Conservation (phyloP, 2,888 invertebrate genomes). For the Aleiodes alternator region DNA sequence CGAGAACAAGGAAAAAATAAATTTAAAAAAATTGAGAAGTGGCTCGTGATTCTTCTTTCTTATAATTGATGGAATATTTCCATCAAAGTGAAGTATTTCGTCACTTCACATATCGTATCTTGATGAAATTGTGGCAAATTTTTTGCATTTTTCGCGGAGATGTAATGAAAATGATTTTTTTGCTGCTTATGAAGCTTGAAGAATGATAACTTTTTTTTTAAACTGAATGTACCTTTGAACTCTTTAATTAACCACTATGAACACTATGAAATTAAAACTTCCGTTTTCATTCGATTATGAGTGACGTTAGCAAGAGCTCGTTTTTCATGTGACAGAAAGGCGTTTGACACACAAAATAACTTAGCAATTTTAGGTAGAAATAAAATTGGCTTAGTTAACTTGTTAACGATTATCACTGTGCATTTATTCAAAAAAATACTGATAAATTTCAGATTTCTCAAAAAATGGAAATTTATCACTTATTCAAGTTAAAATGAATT, state of each 20-base stretch:
- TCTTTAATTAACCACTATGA: background rate
- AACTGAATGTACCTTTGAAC: background rate
- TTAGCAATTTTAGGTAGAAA: no score
- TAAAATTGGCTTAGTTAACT: no score
- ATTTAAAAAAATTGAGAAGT: background rate
- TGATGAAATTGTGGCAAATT: background rate
- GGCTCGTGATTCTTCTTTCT: background rate
- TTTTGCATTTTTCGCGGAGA: no score
- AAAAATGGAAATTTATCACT: conserved; percentile 11
- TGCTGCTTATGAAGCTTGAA: no score
- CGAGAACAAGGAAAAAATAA: background rate
- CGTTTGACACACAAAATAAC: background rate
- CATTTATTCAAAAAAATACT: no score
- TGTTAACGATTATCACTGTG: no score
- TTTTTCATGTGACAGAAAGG: background rate
- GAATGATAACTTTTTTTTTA: background rate
- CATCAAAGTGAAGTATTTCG: no score
- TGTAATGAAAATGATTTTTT: conserved; percentile 6
- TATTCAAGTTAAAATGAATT: background rate
- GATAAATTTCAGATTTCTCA: background rate
- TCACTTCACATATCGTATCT: background rate
- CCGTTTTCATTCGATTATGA: conserved; percentile 16
- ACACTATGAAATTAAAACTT: conserved; percentile 16
- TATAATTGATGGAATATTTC: background rate
- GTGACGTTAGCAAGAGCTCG: background rate